These are phyloP conservation scores for Capitulum mitella DNA, from an alignment of 2,888 invertebrate genomes.

Conservation along the genomic window DNA sequence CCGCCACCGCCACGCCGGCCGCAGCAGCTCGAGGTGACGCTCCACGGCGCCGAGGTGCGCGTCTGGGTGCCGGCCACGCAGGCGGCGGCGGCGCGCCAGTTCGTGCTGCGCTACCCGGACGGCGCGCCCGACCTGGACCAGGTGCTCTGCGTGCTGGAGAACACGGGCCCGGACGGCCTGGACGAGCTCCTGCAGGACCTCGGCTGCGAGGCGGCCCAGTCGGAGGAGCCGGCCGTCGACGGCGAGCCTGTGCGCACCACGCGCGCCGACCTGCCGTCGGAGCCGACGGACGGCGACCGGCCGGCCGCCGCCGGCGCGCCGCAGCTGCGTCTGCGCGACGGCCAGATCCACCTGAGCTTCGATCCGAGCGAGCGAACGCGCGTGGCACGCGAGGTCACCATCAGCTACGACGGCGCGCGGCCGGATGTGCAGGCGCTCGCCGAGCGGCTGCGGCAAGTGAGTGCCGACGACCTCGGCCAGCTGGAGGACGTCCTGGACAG, in stretches of 20 bases:
- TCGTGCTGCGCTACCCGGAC: not conserved
- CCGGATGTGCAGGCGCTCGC: slow-evolving; percentile 11
- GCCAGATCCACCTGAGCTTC: slow-evolving; percentile 5
- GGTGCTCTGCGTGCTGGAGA: slow-evolving; percentile 8
- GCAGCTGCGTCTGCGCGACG: slow-evolving; percentile 6
- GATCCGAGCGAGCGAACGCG: not conserved
- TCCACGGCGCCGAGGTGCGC: not conserved
- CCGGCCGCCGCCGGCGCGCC: not conserved
- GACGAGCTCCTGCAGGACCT: slow-evolving; percentile 7
- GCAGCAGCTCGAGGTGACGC: not conserved
- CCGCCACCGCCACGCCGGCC: not conserved
- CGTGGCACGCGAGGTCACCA: not conserved
- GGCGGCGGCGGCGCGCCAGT: not conserved
- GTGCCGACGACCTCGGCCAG: not conserved
- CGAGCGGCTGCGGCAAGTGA: not conserved
- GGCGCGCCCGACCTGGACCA: slow-evolving; percentile 12
- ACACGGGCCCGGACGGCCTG: slow-evolving; percentile 4
- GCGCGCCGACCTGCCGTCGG: not conserved
- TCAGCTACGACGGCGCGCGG: not conserved
- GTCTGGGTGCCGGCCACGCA: slow-evolving; percentile 4
- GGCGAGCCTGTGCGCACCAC: slow-evolving; percentile 19
- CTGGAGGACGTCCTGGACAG: not conserved
- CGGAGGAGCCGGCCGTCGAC: not conserved
- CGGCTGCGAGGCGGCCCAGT: not conserved
- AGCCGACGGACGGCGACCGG: not conserved